Conservation (phyloP, 2,113 vertebrate genomes). For the Gobiocypris rarus region DNA sequence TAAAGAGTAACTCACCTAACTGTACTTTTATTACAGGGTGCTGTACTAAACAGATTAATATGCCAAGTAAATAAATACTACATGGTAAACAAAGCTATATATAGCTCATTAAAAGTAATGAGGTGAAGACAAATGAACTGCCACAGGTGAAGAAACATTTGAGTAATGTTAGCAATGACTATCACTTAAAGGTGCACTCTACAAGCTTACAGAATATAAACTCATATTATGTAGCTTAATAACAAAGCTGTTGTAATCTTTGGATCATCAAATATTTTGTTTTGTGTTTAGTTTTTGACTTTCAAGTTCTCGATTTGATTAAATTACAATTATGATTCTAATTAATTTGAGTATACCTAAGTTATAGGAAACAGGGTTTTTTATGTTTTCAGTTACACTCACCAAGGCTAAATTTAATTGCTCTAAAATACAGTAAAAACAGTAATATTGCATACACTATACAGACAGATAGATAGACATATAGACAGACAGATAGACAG, state of each 20-base stretch:
- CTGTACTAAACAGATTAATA: not conserved
- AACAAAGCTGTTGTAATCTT: not conserved
- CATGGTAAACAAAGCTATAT: not conserved
- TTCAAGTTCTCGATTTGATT: too few relatives aligned
- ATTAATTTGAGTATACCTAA: too few relatives aligned
- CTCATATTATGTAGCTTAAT: not conserved
- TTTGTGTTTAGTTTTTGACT: too few relatives aligned
- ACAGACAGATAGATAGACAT: too few relatives aligned
- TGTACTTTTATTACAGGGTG: not conserved
- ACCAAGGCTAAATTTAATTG: too few relatives aligned
- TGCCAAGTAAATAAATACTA: not conserved
- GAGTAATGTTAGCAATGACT: not conserved
- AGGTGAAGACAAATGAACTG: not conserved
- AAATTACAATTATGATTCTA: too few relatives aligned
- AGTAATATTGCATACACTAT: too few relatives aligned
- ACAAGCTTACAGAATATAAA: not conserved
- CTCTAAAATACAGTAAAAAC: too few relatives aligned
- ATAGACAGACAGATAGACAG: too few relatives aligned
- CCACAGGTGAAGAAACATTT: not conserved
- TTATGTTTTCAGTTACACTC: too few relatives aligned
- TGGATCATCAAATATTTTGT: too few relatives aligned
- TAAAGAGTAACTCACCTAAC: not conserved
- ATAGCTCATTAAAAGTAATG: slow-evolving; percentile 6
- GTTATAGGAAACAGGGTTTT: too few relatives aligned
- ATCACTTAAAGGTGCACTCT: not conserved